Evolutionary conservation across 2,113 vertebrate species (phyloP), one percentile per base, ranked within the genome.

Genomic region (Chrysochloris asiatica): DNA sequence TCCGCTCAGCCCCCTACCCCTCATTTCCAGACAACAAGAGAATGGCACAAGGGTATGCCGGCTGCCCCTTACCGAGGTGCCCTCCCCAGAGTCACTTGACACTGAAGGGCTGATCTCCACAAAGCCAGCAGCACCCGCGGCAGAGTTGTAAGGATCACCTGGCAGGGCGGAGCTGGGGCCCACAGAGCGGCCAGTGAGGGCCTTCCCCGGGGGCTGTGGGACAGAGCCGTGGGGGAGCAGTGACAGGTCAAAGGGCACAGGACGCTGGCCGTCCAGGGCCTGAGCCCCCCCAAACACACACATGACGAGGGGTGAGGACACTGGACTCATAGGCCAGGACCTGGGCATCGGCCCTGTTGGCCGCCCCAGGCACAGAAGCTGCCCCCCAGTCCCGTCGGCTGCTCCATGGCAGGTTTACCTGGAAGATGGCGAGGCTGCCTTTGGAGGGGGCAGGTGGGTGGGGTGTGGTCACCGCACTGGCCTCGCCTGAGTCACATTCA

Each of bases 391-490:
- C 14, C 4, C 8, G 30, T 36, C 7, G n/a, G 67, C 67, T 28
- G 21, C 19, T 52, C 71, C 6, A 2, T 28, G 10, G 92, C 97
- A 75, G 2, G 1, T 95, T 96, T 93, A 99, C 99, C 99, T 99
- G 99, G 97, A 99, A 99, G 96, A 99, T 99, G 95, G 99, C 99
- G 0, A 99, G 98, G 59, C 98, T 98, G 2, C 98, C 98, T 97
- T 99, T 99, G 91, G 98, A 78, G 0, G 98, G 93, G 10, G 94
- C 93, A 4, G 94, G 86, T 8, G 90, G 95, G 71, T 97, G 98
- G 2, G 98, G 98, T 0, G 97, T 97, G 98, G 98, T 97, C 86
- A 98, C 97, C 45, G 99, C 97, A 94, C 98, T 99, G 97, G 97
- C 99, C 97, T 99, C 99, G 0, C 98, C 98, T 0, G 98, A 98